Evolutionary conservation across 2,797 vertebrate genomes (phyloP).

Genomic region (Odontamblyopus rebecca): DNA sequence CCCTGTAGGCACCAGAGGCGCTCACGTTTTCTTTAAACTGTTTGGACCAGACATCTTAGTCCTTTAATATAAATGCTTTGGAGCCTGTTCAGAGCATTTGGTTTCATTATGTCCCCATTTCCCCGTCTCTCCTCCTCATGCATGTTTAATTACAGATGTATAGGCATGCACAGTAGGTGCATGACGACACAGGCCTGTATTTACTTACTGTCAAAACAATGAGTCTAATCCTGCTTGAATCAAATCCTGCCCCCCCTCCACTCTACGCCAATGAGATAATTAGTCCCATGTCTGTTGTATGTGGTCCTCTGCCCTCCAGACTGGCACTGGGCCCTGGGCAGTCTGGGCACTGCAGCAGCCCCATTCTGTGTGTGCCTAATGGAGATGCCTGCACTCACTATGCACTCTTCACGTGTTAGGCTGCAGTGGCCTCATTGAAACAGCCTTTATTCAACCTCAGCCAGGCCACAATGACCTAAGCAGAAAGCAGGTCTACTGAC

Average conservation of each 20-base stretch:
- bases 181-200: conserved; percentile 57
- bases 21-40: conserved; percentile 12
- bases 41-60: conserved; percentile 37
- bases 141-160: conserved; percentile 35
- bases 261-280: conserved; percentile 71
- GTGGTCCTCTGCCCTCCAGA: conserved; percentile 27
- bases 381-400: conserved; percentile 41
- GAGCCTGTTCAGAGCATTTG: conserved; percentile 27
- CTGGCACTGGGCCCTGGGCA: conserved; percentile 59
- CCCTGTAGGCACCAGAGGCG: conserved; percentile 36
- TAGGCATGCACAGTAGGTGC: conserved; percentile 50
- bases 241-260: conserved; percentile 35
- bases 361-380: conserved; percentile 55
- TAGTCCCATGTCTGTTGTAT: conserved; percentile 71
- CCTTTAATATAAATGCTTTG: conserved; percentile 14
- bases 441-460: conserved; percentile 12
- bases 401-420: conserved; percentile 13
- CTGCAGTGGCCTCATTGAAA: conserved; percentile 9
- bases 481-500: not conserved
- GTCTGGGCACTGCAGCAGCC: conserved; percentile 51
- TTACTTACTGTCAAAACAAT: conserved; percentile 72
- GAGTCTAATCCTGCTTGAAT: conserved; percentile 66
- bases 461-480: not conserved
- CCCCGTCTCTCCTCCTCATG: conserved; percentile 27
- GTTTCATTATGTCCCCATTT: conserved; percentile 32